Evolutionary conservation across 2,113 vertebrate genomes (phyloP), one percentile per base, ranked within the genome.

Genomic region (Amazona vittata): DNA sequence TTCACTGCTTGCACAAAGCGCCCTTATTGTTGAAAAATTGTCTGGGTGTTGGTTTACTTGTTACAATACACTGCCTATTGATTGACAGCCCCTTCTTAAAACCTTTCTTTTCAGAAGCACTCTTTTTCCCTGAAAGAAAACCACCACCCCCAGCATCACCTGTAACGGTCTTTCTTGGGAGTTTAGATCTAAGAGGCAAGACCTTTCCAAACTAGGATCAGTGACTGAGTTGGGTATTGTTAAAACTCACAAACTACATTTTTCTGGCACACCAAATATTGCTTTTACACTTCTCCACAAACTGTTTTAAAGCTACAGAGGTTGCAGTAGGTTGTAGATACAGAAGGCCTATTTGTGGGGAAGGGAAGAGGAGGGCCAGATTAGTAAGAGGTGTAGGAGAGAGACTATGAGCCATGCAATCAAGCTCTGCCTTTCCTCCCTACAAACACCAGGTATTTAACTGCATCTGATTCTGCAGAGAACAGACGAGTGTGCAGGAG

Each of bases 371-470:
- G n/a, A 37, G 16, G 46, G 26, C 8, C 29, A 52, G 29, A 29
- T 49, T 37, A 82, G 28, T 43, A n/a, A 69, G 35, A 77, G 39
- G 52, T 31, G 15, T 0, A n/a, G 53, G 26, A 81, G 44, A 83
- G 13, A 19, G 18, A 46, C 43, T 28, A 20, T 12, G 4, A 76
- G 35, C 33, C 41, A n/a, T 0, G 5, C 0, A 0, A 28, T 85
- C 37, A 16, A 31, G 15, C 77, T 67, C 39, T 46, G 14, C 53
- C n/a, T 31, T 69, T 91, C 52, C 22, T 62, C 52, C 19, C 22
- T 55, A 22, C 59, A 24, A 70, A 86, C 13, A 77, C 33, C 49
- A 86, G 15, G 49, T 76, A 64, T 33, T 28, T 37, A 84, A 53
- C 39, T 63, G 71, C 12, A 65, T 29, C 69, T 43, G 41, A 43